phyloP scores from a whole-genome alignment of 2,797 vertebrate species.

The Erpetoichthys calabaricus region DNA sequence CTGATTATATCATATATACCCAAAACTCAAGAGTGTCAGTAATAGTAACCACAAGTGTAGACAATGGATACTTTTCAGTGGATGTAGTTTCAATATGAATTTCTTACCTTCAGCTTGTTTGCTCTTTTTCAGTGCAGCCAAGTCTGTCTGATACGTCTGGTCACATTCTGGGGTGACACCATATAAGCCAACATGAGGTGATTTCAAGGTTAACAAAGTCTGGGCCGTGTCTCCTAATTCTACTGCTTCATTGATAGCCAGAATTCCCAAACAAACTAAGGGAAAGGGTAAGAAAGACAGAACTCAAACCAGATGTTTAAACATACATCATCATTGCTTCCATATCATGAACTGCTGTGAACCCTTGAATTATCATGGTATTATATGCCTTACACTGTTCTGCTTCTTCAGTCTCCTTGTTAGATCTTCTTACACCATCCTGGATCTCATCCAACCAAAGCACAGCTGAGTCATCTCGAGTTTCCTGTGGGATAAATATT shows the following conservation, averaged over 20 bases:
- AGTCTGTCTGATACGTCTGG: conserved; percentile 69
- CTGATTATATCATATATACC: not conserved
- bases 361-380: not conserved
- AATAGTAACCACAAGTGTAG: no score
- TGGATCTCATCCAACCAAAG: conserved; percentile 98
- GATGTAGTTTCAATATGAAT: not conserved
- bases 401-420: conserved; percentile 80
- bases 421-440: conserved; percentile 68
- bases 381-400: conserved; percentile 56
- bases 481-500: conserved; percentile 54
- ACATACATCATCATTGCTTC: not conserved
- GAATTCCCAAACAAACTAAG: conserved; percentile 76
- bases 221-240: conserved; percentile 53
- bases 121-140: conserved; percentile 53
- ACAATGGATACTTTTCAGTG: no score
- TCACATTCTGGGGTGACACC: conserved; percentile 84
- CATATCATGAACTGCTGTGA: not conserved
- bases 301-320: no score
- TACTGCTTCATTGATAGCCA: conserved; percentile 77
- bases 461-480: conserved; percentile 82
- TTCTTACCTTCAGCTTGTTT: conserved; percentile 61
- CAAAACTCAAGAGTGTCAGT: no score
- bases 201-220: conserved; percentile 67
- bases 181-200: conserved; percentile 69
- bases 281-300: not conserved